Evolutionary conservation across 2,888 invertebrate species (phyloP), one percentile per base, ranked within the genome.

Genomic region (Platycnemis pennipes): DNA sequence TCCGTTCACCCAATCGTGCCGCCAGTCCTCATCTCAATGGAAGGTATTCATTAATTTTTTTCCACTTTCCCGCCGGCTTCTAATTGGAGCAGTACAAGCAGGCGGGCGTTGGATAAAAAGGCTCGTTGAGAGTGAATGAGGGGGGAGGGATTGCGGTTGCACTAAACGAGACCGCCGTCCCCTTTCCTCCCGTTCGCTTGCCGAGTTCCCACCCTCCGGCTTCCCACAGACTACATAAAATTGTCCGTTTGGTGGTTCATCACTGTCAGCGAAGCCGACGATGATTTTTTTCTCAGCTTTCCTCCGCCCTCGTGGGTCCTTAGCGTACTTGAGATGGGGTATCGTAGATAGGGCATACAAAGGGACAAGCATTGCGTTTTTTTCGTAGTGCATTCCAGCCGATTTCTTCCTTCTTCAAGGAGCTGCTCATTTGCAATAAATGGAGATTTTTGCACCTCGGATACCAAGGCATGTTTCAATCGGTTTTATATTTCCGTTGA

Each of bases 41-140:
- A 91, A 91, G 91, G 91, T 91, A 56, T 91, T 91, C 91, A 91
- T 91, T 91, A 91, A 91, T 56, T 44, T 91, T 56, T 91, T 44
- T 42, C 63, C 26, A 56, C 56, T 56, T 26, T 37, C 89, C 69
- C 56, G 42, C 56, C 56, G 56, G 16, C 87, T 13, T 45, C 91
- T 91, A 91, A 91, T 91, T 91, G 56, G 56, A 87, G 45, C 56
- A 87, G n/a, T 44, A 45, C 4, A 87, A 26, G 87, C 44, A 26
- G 44, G 5, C 44, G 37, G 11, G 13, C 26, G 11, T 22, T 13
- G 87, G 8, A 87, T 19, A 44, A 45, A 87, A 45, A 45, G 45
- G 26, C 44, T 87, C 44, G 87, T 44, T 45, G 87, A 45, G 87
- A 87, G 19, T 8, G 87, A 87, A n/a, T 44, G 44, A 45, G 45